These are phyloP conservation scores for Agrochola lychnidis DNA, from an alignment of 2,888 invertebrate genomes.

Conservation along the genomic window DNA sequence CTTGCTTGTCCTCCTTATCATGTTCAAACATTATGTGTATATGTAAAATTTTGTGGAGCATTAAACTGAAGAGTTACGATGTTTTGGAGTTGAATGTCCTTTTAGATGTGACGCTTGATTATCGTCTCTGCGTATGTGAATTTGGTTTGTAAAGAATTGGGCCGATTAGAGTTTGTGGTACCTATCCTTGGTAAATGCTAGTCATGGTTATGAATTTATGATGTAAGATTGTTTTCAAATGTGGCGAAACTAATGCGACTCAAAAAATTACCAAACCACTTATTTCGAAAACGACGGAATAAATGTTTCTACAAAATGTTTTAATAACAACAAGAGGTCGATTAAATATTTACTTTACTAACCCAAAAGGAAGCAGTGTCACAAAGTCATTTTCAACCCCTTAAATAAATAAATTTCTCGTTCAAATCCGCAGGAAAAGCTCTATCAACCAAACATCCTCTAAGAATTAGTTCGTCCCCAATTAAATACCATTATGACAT, in stretches of 20 bases:
- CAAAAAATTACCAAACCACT: not conserved
- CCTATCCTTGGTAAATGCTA: not conserved
- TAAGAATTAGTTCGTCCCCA: conserved; percentile 73
- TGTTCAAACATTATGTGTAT: conserved; percentile 52
- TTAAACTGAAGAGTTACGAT: conserved; percentile 16
- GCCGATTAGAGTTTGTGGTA: conserved; percentile 20
- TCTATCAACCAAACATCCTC: conserved; percentile 54
- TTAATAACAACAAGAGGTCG: not conserved
- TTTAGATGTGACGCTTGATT: conserved; percentile 30
- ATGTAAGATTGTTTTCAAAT: not conserved
- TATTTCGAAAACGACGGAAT: not conserved
- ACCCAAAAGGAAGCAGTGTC: not conserved
- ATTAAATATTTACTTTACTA: conserved; percentile 26
- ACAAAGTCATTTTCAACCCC: conserved; percentile 5
- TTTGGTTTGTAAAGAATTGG: conserved; percentile 39
- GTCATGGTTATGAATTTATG: conserved; percentile 1
- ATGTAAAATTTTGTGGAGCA: conserved; percentile 47
- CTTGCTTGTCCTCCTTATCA: conserved; percentile 56
- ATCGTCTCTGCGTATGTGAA: conserved; percentile 36
- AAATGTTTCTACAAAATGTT: conserved; percentile 8
- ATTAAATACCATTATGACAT: conserved; percentile 81
- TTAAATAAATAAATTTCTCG: conserved; percentile 13
- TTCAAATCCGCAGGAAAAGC: conserved; percentile 44
- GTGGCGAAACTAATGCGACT: not conserved
- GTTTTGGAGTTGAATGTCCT: conserved; percentile 49